Conservation (phyloP, 1,140 invertebrate genomes). For the Pararge aegeria region DNA sequence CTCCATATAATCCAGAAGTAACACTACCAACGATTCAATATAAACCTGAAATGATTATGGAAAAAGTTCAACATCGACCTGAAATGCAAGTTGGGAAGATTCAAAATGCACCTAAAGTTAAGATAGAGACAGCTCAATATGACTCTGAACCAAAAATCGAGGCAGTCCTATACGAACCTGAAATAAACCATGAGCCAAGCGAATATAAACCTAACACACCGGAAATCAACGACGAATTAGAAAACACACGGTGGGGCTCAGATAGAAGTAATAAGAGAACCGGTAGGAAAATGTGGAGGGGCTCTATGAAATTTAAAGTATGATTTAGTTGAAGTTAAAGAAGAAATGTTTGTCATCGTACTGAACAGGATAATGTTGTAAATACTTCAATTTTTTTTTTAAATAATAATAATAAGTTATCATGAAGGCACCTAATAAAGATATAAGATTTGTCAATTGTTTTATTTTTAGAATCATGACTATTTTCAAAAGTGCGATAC, state of each 20-base stretch:
- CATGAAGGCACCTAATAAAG: background rate
- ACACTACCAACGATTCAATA: background rate
- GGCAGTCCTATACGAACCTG: constrained; percentile 5
- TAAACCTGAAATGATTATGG: background rate
- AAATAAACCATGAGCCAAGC: constrained; percentile 12
- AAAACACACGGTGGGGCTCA: constrained; percentile 30
- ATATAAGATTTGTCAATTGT: background rate
- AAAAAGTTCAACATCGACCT: background rate
- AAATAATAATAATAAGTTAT: background rate
- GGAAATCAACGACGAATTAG: constrained; percentile 14
- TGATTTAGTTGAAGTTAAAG: background rate
- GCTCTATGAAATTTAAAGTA: constrained; percentile 25
- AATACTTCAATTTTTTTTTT: background rate
- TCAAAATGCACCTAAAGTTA: background rate
- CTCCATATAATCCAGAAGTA: background rate
- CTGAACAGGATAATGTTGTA: background rate
- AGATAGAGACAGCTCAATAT: background rate
- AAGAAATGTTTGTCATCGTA: background rate
- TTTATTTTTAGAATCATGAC: background rate
- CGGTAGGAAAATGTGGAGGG: constrained; percentile 35
- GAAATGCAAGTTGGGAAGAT: background rate
- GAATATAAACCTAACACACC: constrained; percentile 7
- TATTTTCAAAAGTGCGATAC: too few relatives aligned
- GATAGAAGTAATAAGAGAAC: constrained; percentile 37
- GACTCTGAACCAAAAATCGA: constrained; percentile 3